phyloP scores from a whole-genome alignment of 2,888 invertebrate species.

The Amorpha juglandis region DNA sequence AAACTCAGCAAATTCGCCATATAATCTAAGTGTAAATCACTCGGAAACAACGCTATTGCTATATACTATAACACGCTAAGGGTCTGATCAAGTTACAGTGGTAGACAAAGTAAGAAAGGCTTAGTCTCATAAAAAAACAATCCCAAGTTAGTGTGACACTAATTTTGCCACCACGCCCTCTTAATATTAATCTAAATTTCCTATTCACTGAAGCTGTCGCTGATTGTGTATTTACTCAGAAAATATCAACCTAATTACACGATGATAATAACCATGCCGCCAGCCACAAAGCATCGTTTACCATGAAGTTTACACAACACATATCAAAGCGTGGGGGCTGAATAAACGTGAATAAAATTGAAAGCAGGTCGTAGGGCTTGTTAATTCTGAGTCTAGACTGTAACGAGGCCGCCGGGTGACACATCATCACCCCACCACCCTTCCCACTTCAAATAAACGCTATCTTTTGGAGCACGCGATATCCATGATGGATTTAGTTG shows the following conservation, averaged over 20 bases:
- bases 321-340: constrained; percentile 27
- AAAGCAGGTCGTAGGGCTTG: constrained; percentile 44
- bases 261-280: neutral
- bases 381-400: constrained; percentile 52
- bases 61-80: too few species aligned
- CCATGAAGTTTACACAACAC: constrained; percentile 30
- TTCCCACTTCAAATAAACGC: constrained; percentile 9
- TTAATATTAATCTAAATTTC: too few species aligned
- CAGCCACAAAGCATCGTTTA: neutral
- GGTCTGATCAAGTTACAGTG: too few species aligned
- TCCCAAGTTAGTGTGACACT: too few species aligned
- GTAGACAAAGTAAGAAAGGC: too few species aligned
- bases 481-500: constrained; percentile 1
- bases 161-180: too few species aligned
- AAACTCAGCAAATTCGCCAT: too few species aligned
- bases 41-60: too few species aligned
- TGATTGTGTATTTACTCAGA: neutral
- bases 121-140: too few species aligned
- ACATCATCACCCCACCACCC: constrained; percentile 23
- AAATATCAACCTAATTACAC: neutral
- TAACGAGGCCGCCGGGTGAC: constrained; percentile 37
- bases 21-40: too few species aligned
- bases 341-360: constrained; percentile 23
- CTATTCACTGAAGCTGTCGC: too few species aligned
- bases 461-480: neutral